Conservation (phyloP, 2,888 invertebrate species). For the Dryadula phaetusa region DNA sequence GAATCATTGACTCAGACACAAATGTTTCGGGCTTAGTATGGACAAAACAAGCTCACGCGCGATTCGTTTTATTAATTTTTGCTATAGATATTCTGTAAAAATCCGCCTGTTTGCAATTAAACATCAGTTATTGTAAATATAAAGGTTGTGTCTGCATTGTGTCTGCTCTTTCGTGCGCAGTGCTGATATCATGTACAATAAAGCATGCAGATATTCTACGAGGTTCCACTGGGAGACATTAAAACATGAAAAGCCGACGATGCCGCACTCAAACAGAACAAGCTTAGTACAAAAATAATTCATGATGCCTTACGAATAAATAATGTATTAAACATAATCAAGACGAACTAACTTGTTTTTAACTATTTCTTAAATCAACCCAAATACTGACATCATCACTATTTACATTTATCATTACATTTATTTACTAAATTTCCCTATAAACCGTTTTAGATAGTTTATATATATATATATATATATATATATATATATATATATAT, state of each 20-base stretch:
- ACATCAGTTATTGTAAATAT: constrained; percentile 9
- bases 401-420: constrained; percentile 29
- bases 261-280: constrained; percentile 30
- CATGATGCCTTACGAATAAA: neutral
- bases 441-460: too few relatives aligned
- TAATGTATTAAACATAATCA: neutral
- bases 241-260: constrained; percentile 45
- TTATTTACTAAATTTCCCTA: too few relatives aligned
- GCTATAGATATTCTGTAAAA: constrained; percentile 3
- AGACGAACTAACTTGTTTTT: constrained; percentile 31
- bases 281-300: constrained; percentile 20
- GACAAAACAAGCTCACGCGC: constrained; percentile 37
- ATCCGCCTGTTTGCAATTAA: neutral
- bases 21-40: constrained; percentile 40
- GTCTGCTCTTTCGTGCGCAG: constrained; percentile 17
- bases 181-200: constrained; percentile 46
- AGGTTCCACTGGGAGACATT: constrained; percentile 48
- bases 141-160: neutral
- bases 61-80: constrained; percentile 36
- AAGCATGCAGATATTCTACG: constrained; percentile 47
- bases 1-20: constrained; percentile 63
- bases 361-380: constrained; percentile 56
- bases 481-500: too few relatives aligned
- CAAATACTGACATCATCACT: constrained; percentile 60
- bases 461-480: too few relatives aligned